These are phyloP conservation scores for Porphyrio hochstetteri DNA, from an alignment of 2,113 vertebrate species.

Conservation along the genomic window DNA sequence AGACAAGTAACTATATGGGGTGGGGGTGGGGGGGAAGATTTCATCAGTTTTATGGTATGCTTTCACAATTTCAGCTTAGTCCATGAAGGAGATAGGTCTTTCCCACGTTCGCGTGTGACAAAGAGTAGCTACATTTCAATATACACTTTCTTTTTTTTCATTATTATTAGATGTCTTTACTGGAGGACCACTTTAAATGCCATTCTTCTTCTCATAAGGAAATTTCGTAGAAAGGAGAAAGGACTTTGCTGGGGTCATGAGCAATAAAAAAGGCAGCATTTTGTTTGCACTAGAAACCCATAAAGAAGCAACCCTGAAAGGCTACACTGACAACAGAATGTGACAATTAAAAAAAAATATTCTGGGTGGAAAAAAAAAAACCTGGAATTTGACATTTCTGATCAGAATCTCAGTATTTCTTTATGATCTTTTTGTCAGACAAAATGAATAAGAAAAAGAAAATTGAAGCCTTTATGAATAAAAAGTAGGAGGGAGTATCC, in stretches of 20 bases:
- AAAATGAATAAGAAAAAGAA: background rate
- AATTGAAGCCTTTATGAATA: background rate
- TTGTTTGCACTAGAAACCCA: background rate
- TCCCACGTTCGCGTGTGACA: accelerated
- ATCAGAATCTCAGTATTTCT: background rate
- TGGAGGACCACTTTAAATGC: background rate
- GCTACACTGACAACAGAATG: background rate
- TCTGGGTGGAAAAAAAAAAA: background rate
- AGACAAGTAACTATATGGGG: background rate
- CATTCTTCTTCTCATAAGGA: background rate
- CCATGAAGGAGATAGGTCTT: background rate
- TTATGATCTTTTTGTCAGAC: background rate
- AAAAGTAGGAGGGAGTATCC: background rate
- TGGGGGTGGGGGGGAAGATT: background rate
- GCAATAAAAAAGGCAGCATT: background rate
- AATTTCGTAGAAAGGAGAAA: background rate
- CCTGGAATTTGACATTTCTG: background rate
- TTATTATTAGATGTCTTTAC: background rate
- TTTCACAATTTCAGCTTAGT: background rate
- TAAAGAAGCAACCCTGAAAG: background rate
- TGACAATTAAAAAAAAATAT: background rate
- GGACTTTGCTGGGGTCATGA: background rate
- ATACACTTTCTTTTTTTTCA: background rate
- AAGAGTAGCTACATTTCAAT: background rate
- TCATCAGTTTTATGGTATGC: background rate